A percentile compares a stretch with the other conserved stretches of the same genome.
phyloP scores from a whole-genome alignment of 2,797 vertebrate species.

The Squalus acanthias region DNA sequence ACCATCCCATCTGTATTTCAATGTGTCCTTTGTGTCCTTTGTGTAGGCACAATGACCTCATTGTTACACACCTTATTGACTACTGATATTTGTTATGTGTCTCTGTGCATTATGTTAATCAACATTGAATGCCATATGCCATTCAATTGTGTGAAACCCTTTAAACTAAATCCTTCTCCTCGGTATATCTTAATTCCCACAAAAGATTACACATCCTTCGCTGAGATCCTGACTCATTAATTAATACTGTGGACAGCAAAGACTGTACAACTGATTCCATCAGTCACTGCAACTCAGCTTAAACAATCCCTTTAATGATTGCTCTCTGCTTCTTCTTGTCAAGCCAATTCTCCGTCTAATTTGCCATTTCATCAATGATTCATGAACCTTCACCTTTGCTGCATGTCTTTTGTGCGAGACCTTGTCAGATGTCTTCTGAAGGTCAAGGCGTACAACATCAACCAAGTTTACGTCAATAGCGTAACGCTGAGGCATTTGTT shows the following conservation, averaged over 20 bases:
- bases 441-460: neutral
- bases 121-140: neutral
- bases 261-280: neutral
- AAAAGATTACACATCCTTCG: neutral
- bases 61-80: neutral
- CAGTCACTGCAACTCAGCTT: neutral
- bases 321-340: neutral
- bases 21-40: neutral
- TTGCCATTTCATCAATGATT: conserved; percentile 18
- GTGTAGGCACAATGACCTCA: neutral
- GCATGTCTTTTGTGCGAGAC: neutral
- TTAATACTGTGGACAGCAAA: neutral
- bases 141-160: neutral
- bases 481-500: neutral
- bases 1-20: neutral
- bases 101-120: neutral
- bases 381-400: conserved; percentile 19
- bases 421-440: neutral
- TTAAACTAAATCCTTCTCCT: neutral
- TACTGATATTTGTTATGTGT: neutral
- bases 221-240: neutral
- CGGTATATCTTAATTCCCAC: neutral
- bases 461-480: neutral
- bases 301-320: neutral
- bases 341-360: neutral